Percentiles rank a stretch among this genome's conserved stretches.
phyloP scores from a whole-genome alignment of 2,888 invertebrate species.

The Allygus modestus region DNA sequence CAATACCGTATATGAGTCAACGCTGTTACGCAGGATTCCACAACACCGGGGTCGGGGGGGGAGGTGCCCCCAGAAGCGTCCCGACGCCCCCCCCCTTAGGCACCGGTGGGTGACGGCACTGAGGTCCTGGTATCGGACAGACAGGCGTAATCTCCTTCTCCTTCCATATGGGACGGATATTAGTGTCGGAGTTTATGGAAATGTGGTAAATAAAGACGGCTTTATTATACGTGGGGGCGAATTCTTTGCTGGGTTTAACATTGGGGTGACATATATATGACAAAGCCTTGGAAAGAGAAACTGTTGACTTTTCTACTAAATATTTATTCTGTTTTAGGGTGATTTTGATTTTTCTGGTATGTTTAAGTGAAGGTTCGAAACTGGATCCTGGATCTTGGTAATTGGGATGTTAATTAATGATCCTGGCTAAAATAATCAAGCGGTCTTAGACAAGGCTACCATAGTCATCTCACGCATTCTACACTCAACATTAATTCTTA shows the following conservation, averaged over 20 bases:
- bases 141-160: neutral
- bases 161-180: slow-evolving; percentile 10
- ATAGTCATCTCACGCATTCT: too few relatives aligned
- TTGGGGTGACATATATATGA: neutral
- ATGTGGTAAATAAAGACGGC: neutral
- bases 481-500: too few relatives aligned
- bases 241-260: neutral
- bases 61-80: neutral
- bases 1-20: slow-evolving; percentile 54
- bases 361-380: too few relatives aligned
- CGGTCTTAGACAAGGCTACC: too few relatives aligned
- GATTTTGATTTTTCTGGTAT: too few relatives aligned
- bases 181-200: neutral
- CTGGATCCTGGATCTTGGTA: too few relatives aligned
- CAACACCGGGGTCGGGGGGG: neutral
- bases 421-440: too few relatives aligned
- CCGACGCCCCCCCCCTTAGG: neutral
- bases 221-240: slow-evolving; percentile 1
- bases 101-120: neutral
- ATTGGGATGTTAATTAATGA: too few relatives aligned
- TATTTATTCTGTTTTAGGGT: too few relatives aligned
- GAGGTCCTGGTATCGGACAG: too few relatives aligned
- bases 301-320: too few relatives aligned
- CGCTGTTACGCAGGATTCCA: slow-evolving; percentile 47
- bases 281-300: too few relatives aligned